These are phyloP conservation scores for Dromaius novaehollandiae DNA, from an alignment of 2,113 vertebrate genomes.

Conservation along the genomic window DNA sequence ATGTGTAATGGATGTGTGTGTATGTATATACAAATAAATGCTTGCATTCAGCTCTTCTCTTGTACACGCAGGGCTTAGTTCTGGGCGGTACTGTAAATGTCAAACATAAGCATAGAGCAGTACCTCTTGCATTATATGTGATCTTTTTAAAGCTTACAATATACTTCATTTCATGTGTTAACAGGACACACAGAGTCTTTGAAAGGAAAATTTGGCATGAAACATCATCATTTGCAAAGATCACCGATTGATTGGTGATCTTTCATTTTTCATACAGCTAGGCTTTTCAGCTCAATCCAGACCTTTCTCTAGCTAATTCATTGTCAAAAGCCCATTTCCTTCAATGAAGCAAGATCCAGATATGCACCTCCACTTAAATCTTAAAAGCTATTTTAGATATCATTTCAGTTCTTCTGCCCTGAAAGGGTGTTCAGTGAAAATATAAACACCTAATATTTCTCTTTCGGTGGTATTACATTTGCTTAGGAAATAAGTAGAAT, in stretches of 20 bases:
- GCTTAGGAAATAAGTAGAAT: conserved; percentile 1
- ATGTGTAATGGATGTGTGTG: background rate
- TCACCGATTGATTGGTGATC: background rate
- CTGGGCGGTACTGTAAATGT: background rate
- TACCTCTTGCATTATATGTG: background rate
- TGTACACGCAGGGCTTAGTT: background rate
- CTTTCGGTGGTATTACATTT: background rate
- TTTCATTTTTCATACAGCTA: background rate
- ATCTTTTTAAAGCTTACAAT: background rate
- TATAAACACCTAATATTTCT: conserved; percentile 7
- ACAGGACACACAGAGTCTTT: background rate
- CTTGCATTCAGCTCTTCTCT: background rate
- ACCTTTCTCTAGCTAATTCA: background rate
- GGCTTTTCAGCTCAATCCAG: background rate
- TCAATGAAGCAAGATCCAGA: background rate
- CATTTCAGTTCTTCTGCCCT: background rate
- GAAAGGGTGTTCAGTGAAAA: background rate
- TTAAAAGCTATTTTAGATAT: background rate
- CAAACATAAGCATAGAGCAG: background rate
- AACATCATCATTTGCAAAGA: background rate
- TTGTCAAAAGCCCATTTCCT: background rate
- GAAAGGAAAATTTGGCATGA: background rate
- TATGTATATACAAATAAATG: background rate
- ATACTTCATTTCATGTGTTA: background rate
- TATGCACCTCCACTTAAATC: background rate